These are phyloP conservation scores for Sesia apiformis DNA, from an alignment of 2,888 invertebrate genomes.

Conservation along the genomic window DNA sequence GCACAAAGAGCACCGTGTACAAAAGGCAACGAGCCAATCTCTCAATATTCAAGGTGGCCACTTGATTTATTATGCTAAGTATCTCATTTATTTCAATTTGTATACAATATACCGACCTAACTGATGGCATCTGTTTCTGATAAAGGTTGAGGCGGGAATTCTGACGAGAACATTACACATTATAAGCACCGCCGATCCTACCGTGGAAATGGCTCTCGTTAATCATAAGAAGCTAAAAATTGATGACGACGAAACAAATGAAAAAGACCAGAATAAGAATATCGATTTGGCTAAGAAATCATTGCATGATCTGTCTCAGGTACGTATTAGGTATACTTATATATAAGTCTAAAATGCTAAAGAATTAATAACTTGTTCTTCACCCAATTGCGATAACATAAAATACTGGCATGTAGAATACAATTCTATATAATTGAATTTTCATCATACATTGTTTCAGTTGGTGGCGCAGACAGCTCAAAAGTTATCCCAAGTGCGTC, in stretches of 20 bases:
- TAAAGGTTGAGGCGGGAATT: constrained; percentile 83
- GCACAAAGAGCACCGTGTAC: constrained; percentile 86
- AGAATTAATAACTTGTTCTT: no score
- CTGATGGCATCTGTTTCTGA: not conserved
- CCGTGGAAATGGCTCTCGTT: constrained; percentile 63
- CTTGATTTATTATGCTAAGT: constrained; percentile 9
- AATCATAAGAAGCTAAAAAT: constrained; percentile 66
- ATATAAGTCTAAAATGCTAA: no score
- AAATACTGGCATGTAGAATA: no score
- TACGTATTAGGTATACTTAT: constrained; percentile 9
- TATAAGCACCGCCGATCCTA: constrained; percentile 74
- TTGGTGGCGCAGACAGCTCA: constrained; percentile 78
- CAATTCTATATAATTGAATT: no score
- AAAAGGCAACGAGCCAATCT: constrained; percentile 86
- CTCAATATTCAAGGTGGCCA: constrained; percentile 76
- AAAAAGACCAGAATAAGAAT: constrained; percentile 47
- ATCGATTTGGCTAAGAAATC: constrained; percentile 56
- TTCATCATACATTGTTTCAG: constrained; percentile 22
- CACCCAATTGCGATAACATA: no score
- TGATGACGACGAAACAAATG: constrained; percentile 75
- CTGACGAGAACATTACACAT: constrained; percentile 84
- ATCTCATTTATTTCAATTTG: constrained; percentile 13
- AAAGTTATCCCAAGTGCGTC: constrained; percentile 59
- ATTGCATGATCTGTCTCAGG: constrained; percentile 65
- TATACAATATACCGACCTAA: constrained; percentile 1